These are phyloP conservation scores for Spinibarbus caldwelli DNA, from an alignment of 2,797 vertebrate species.

Conservation along the genomic window DNA sequence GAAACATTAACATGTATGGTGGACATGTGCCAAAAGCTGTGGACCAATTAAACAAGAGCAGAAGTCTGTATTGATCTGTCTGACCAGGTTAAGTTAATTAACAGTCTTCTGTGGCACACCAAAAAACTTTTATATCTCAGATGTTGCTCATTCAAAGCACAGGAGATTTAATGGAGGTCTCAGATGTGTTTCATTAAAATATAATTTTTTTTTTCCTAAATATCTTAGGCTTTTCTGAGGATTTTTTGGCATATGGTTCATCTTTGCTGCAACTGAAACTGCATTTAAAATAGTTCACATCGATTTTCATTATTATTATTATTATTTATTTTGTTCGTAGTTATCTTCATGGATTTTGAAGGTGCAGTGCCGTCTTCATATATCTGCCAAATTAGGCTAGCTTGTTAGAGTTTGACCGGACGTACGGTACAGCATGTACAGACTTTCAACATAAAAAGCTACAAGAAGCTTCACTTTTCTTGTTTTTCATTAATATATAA, in stretches of 20 bases:
- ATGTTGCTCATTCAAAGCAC: not conserved
- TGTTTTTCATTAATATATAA: not conserved
- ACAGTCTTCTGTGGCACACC: not conserved
- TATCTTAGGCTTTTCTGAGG: not conserved
- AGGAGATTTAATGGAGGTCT: not conserved
- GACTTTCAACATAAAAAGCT: not conserved
- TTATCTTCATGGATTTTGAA: not conserved
- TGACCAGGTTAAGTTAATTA: constrained; percentile 33
- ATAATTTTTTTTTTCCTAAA: not conserved
- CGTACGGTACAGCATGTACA: not conserved
- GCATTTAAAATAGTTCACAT: not conserved
- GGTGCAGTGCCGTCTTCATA: no score
- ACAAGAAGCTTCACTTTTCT: not conserved
- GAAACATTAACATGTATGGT: constrained; percentile 44
- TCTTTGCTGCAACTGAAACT: not conserved
- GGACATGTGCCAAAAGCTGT: constrained; percentile 41
- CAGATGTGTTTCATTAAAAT: constrained; percentile 5
- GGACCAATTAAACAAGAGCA: constrained; percentile 49
- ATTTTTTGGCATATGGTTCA: not conserved
- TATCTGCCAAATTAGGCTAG: not conserved
- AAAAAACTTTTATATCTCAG: not conserved
- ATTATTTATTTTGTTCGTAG: not conserved
- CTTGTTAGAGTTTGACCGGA: not conserved
- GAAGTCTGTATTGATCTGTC: constrained; percentile 39
- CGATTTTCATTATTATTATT: not conserved